These are phyloP conservation scores for Physocephala rufipes DNA, from an alignment of 2,888 invertebrate genomes.

Conservation along the genomic window DNA sequence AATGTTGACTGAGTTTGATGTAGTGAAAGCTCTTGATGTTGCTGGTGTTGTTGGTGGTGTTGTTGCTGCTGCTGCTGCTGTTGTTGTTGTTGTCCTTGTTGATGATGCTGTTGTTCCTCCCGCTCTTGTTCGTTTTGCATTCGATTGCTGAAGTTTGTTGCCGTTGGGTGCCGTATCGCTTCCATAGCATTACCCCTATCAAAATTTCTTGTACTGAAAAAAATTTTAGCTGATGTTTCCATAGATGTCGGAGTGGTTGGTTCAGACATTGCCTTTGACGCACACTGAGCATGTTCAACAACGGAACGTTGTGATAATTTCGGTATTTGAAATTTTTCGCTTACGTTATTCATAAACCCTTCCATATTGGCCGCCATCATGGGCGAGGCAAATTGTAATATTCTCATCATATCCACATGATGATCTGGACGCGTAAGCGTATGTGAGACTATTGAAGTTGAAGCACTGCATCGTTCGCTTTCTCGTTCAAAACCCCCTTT, in stretches of 20 bases:
- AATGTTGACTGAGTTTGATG: too few relatives aligned
- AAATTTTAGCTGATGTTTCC: not conserved
- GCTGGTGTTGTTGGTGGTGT: slow-evolving; percentile 37
- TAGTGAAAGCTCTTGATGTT: too few relatives aligned
- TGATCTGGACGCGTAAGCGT: slow-evolving; percentile 58
- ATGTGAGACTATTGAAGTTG: slow-evolving; percentile 51
- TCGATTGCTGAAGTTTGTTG: not conserved
- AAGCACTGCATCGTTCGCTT: slow-evolving; percentile 35
- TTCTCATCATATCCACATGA: slow-evolving; percentile 66
- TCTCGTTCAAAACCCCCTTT: slow-evolving; percentile 13
- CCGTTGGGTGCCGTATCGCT: not conserved
- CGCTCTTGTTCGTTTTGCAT: too few relatives aligned
- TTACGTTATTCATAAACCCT: slow-evolving; percentile 79
- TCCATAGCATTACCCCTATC: not conserved
- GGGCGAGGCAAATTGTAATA: slow-evolving; percentile 69
- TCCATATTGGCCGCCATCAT: slow-evolving; percentile 73
- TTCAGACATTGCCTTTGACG: slow-evolving; percentile 32
- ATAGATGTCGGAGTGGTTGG: slow-evolving; percentile 16
- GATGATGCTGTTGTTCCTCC: slow-evolving; percentile 28
- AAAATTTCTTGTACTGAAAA: slow-evolving; percentile 24
- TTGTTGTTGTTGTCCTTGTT: slow-evolving; percentile 31
- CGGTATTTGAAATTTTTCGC: slow-evolving; percentile 88
- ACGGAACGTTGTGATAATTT: slow-evolving; percentile 73
- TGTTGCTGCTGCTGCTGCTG: slow-evolving; percentile 36
- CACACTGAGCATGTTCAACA: slow-evolving; percentile 29